Conservation (phyloP, 2,888 invertebrate species). For the Geotrupes spiniger region DNA sequence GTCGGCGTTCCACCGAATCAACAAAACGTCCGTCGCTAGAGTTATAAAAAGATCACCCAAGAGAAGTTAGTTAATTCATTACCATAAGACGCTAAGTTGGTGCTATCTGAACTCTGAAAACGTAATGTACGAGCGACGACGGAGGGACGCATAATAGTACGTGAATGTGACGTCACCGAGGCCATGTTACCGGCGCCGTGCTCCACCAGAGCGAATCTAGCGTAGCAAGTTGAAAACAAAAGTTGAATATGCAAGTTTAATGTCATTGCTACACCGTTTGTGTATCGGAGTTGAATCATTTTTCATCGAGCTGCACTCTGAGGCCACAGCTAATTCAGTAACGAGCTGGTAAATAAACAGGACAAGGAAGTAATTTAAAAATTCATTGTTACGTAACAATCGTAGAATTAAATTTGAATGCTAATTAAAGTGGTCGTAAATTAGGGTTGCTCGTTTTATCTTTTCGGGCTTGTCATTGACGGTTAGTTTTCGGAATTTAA, state of each 20-base stretch:
- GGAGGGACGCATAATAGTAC: neutral
- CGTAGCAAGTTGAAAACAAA: constrained; percentile 38
- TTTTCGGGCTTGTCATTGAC: too few relatives aligned
- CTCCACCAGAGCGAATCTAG: constrained; percentile 38
- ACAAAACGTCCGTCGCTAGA: too few relatives aligned
- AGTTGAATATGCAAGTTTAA: constrained; percentile 36
- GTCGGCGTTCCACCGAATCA: too few relatives aligned
- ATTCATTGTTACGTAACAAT: constrained; percentile 9
- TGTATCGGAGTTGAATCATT: constrained; percentile 2
- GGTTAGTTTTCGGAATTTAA: too few relatives aligned
- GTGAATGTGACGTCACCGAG: constrained; percentile 3
- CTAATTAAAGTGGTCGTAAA: constrained; percentile 1
- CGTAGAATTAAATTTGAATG: constrained; percentile 7
- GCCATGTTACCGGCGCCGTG: constrained; percentile 31
- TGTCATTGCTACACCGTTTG: constrained; percentile 30
- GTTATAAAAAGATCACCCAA: too few relatives aligned
- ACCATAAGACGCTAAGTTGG: too few relatives aligned
- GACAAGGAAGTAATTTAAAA: constrained; percentile 9
- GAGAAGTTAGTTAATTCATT: too few relatives aligned
- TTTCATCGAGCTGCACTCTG: neutral
- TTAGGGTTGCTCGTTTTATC: constrained; percentile 29
- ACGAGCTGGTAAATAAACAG: neutral
- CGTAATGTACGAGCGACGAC: too few relatives aligned
- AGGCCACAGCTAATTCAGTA: neutral
- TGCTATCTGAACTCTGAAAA: too few relatives aligned